These are phyloP conservation scores for Zootoca vivipara DNA, from an alignment of 2,113 vertebrate genomes.

Conservation along the genomic window DNA sequence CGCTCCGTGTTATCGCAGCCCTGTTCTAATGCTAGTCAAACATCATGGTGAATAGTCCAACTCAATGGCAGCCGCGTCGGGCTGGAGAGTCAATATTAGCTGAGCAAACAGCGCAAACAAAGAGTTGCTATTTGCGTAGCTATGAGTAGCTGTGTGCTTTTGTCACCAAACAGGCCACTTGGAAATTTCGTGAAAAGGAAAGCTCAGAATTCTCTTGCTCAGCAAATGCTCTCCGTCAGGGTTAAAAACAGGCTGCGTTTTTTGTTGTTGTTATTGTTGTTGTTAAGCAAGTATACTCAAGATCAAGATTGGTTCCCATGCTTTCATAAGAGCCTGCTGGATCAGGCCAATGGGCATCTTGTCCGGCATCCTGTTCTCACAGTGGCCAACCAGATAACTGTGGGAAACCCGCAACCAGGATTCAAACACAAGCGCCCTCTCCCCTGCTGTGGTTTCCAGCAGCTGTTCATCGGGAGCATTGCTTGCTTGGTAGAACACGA, in stretches of 20 bases:
- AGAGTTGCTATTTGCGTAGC: slow-evolving; percentile 91
- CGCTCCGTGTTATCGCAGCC: slow-evolving; percentile 72
- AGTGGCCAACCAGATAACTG: no score
- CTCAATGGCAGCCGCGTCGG: slow-evolving; percentile 87
- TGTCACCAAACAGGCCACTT: slow-evolving; percentile 63
- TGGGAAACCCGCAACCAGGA: no score
- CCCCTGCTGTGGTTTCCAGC: no score
- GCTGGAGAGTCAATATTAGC: slow-evolving; percentile 93
- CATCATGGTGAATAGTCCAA: slow-evolving; percentile 84
- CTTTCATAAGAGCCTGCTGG: neutral
- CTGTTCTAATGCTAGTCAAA: slow-evolving; percentile 87
- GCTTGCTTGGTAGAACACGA: no score
- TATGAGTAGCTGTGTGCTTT: slow-evolving; percentile 77
- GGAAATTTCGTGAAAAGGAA: slow-evolving; percentile 39
- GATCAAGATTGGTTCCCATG: rapidly evolving
- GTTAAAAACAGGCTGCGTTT: rapidly evolving
- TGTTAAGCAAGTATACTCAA: rapidly evolving
- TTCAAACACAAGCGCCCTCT: no score
- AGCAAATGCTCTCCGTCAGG: neutral
- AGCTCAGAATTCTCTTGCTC: neutral
- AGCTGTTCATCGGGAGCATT: no score
- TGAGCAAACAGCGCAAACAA: slow-evolving; percentile 86
- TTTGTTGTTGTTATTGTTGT: neutral
- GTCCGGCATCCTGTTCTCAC: no score
- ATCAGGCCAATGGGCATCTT: no score